phyloP scores from a whole-genome alignment of 2,113 vertebrate species.

The Circaetus gallicus region DNA sequence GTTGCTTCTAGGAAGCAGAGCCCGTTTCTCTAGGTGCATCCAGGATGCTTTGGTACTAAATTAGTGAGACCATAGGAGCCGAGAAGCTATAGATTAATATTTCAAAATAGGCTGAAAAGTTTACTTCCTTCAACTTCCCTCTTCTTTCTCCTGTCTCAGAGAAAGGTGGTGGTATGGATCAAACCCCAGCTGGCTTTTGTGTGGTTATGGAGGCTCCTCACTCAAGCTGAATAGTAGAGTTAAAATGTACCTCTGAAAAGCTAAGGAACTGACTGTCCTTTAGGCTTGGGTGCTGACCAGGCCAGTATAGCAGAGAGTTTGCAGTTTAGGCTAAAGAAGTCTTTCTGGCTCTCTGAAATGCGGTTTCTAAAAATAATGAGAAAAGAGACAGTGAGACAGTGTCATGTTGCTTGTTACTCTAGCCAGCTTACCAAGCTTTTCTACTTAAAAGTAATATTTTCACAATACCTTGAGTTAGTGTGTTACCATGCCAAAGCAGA shows the following conservation, averaged over 20 bases:
- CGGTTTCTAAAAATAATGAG: neutral
- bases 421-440: neutral
- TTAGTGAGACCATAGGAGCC: neutral
- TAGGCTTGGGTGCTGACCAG: neutral
- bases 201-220: neutral
- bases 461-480: neutral
- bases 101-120: neutral
- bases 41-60: neutral
- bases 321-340: neutral
- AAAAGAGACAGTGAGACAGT: neutral
- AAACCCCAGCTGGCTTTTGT: neutral
- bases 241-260: neutral
- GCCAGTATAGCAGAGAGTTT: neutral
- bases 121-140: neutral
- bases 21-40: neutral
- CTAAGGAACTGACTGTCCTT: neutral
- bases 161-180: neutral
- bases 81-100: neutral
- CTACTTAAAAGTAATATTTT: constrained; percentile 30
- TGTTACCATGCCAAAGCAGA: neutral
- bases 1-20: neutral
- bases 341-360: neutral
- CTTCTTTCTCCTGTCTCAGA: neutral
- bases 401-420: neutral
- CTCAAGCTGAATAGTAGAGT: neutral